phyloP scores from a whole-genome alignment of 2,113 vertebrate genomes.

The Dolichallabes microphthalmus region DNA sequence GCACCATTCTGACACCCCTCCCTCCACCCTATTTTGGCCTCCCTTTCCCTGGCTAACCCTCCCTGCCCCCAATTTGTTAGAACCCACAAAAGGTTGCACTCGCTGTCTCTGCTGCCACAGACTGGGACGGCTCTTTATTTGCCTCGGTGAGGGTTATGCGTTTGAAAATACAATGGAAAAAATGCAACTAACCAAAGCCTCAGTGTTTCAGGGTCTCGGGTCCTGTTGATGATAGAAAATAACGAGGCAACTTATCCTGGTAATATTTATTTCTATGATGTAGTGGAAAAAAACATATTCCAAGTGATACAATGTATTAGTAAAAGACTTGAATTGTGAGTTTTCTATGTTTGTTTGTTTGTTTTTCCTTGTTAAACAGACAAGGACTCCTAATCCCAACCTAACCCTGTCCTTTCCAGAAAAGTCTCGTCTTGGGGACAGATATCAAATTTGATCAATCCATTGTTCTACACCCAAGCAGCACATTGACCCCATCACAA shows the following conservation, averaged over 20 bases:
- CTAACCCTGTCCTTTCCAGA: not conserved
- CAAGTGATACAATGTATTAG: not conserved
- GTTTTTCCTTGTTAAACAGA: not conserved
- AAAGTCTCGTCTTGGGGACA: not conserved
- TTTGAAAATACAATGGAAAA: conserved; percentile 21
- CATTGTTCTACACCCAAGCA: not conserved
- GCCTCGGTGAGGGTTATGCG: not conserved
- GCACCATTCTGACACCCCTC: conserved; percentile 6
- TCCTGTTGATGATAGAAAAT: not conserved
- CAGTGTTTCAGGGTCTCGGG: not conserved
- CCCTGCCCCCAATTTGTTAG: conserved; percentile 55
- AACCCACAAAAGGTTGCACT: conserved; percentile 44
- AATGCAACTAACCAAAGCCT: conserved; percentile 19
- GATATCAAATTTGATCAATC: not conserved
- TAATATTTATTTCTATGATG: not conserved
- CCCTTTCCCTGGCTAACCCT: conserved; percentile 36
- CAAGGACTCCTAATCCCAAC: not conserved
- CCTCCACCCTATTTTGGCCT: not conserved
- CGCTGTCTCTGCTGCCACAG: conserved; percentile 2
- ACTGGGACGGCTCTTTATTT: conserved; percentile 1
- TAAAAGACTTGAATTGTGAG: not conserved
- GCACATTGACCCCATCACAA: not conserved
- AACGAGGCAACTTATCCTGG: not conserved
- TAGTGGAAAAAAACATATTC: not conserved
- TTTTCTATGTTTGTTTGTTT: no score